Evolutionary conservation across 2,113 vertebrate species (phyloP).

Genomic region (Psittacus erithacus): DNA sequence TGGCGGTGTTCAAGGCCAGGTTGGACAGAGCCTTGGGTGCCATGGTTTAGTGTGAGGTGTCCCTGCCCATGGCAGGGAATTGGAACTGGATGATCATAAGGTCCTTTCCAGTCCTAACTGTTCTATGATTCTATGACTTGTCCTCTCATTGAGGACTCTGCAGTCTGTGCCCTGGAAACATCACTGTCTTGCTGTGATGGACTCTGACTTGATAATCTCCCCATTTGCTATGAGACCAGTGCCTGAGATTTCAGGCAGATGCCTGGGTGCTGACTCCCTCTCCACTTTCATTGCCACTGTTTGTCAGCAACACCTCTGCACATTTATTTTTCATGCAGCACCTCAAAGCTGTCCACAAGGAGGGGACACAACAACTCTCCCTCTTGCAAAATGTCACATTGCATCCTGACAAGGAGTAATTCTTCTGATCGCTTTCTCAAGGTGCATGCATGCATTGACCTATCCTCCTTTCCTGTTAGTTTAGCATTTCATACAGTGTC

Average conservation of each 20-base stretch:
- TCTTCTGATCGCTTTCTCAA: neutral
- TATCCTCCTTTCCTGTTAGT: neutral
- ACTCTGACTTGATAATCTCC: neutral
- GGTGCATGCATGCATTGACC: neutral
- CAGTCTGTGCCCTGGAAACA: neutral
- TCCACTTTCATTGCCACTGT: fast-evolving
- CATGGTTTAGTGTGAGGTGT: neutral
- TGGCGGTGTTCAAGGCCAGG: neutral
- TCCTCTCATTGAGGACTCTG: neutral
- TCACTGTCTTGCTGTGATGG: neutral
- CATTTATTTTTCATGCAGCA: neutral
- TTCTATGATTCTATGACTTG: neutral
- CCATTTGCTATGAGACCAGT: neutral
- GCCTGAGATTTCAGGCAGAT: fast-evolving
- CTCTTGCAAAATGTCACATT: neutral
- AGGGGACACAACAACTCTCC: neutral
- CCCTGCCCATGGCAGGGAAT: neutral
- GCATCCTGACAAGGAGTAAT: neutral
- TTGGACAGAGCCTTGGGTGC: fast-evolving
- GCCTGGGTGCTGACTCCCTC: neutral
- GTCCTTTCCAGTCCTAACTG: neutral
- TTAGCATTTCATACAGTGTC: neutral
- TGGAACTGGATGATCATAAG: neutral
- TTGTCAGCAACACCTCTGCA: neutral
- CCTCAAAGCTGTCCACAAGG: neutral